Percentiles rank a stretch among this genome's conserved stretches.
These are phyloP conservation scores for Solea senegalensis DNA, from an alignment of 2,113 vertebrate genomes.

Conservation along the genomic window DNA sequence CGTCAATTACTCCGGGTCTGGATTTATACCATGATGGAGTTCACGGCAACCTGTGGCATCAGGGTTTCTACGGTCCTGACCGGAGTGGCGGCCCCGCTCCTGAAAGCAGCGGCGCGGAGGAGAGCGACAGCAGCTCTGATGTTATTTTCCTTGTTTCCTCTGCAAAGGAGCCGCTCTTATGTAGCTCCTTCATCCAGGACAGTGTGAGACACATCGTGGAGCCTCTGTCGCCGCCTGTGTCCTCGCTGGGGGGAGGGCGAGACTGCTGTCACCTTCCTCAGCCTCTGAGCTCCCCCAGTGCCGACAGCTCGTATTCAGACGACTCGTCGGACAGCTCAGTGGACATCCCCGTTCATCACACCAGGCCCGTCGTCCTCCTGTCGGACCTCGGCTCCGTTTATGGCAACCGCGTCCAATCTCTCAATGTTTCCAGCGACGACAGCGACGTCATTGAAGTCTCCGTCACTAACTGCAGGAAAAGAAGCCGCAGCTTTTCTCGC, in stretches of 20 bases:
- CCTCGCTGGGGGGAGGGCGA: slow-evolving; percentile 51
- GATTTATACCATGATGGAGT: slow-evolving; percentile 57
- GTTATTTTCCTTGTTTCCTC: slow-evolving; percentile 74
- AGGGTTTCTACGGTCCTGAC: slow-evolving; percentile 53
- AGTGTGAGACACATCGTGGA: slow-evolving; percentile 53
- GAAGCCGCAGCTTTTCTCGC: background rate
- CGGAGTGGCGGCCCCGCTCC: slow-evolving; percentile 1
- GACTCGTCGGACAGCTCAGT: slow-evolving; percentile 68
- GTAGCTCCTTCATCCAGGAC: slow-evolving; percentile 62
- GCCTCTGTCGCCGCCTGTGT: slow-evolving; percentile 54
- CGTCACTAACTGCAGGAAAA: slow-evolving; percentile 23
- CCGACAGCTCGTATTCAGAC: slow-evolving; percentile 63
- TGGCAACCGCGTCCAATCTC: slow-evolving; percentile 14
- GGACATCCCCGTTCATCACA: slow-evolving; percentile 65
- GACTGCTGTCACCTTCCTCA: slow-evolving; percentile 60
- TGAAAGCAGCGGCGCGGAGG: slow-evolving; percentile 70
- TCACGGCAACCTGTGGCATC: slow-evolving; percentile 62
- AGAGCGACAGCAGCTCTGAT: slow-evolving; percentile 75
- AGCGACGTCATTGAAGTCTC: slow-evolving; percentile 74
- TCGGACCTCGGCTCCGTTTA: slow-evolving; percentile 58
- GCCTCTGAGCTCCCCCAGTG: slow-evolving; percentile 66
- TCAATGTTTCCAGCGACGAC: slow-evolving; percentile 72
- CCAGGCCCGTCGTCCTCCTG: slow-evolving; percentile 66
- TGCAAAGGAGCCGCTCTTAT: slow-evolving; percentile 63
- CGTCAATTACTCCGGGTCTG: slow-evolving; percentile 25